Base-by-base conservation (phyloP, 2,888 invertebrate genomes). In the Nemapogon koenigi region DNA sequence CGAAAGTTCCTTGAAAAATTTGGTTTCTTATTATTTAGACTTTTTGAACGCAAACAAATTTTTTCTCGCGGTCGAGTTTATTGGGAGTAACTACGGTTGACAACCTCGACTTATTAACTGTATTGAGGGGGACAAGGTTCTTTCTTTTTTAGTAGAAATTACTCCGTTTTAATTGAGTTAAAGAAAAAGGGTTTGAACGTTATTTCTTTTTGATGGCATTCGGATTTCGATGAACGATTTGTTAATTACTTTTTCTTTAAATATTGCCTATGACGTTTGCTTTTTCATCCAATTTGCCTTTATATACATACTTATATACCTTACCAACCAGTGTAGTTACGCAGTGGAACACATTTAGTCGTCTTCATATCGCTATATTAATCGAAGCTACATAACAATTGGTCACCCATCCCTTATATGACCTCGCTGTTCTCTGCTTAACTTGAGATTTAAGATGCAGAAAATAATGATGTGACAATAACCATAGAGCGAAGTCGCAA, bases 141-240 rank as follows among this genome's bases (percentile, higher is more conserved):
- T 47, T 46, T 39, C 42, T 40, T 46, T 45, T 40, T 47, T 49
- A 49, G 40, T 53, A 17, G 27, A 37, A 28, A 51, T 55, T 49
- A 49, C 52, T 53, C 53, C 48, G 57, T 65, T 69, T 69, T 71
- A 73, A 76, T 73, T 73, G 65, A 71, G 65, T 73, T 64, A 46
- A 46, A 46, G 50, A 57, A 68, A 57, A 68, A 65, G 70, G 70
- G 68, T 67, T 57, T 15, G 55, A 35, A 38, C 60, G 60, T 72
- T 67, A 70, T 71, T 70, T 60, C 65, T 67, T 69, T 71, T 72
- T 70, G 67, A 75, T 69, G 71, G 69, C 69, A 69, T 59, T 62
- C n/a, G n/a, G n/a, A n/a, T n/a, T n/a, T n/a, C 72, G 67, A 75
- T 76, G 66, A 72, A 69, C 67, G 71, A 65, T 68, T 68, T 59